Percentiles rank a stretch among this genome's conserved stretches.
These are phyloP conservation scores for Propithecus coquereli DNA, from an alignment of 2,113 vertebrate genomes.

Conservation along the genomic window DNA sequence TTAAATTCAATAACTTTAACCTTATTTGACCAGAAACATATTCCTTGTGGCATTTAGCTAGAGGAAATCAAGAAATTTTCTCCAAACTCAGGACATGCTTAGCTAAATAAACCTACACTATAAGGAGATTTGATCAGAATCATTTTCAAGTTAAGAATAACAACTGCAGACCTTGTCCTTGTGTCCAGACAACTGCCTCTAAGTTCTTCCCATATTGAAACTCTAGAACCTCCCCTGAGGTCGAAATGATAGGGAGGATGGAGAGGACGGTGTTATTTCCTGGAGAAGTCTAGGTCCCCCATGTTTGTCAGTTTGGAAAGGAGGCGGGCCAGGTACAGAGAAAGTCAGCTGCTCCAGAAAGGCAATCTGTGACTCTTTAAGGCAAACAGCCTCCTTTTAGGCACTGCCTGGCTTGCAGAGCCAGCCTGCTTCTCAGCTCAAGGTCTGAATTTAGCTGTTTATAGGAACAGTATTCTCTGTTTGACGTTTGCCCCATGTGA, in stretches of 20 bases:
- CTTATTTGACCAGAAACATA: not conserved
- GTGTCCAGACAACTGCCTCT: not conserved
- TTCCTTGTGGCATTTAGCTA: not conserved
- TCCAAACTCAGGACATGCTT: not conserved
- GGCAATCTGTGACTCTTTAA: not conserved
- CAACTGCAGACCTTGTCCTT: too few species aligned
- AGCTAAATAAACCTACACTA: not conserved
- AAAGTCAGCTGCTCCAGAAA: not conserved
- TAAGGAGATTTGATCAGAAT: not conserved
- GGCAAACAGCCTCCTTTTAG: not conserved
- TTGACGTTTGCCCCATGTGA: accelerated
- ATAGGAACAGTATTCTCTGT: not conserved
- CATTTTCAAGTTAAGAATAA: not conserved
- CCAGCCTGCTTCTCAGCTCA: not conserved
- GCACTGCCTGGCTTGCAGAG: not conserved
- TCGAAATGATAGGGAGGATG: too few species aligned
- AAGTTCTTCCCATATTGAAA: too few species aligned
- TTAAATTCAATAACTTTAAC: not conserved
- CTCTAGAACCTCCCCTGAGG: too few species aligned
- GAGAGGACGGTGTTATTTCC: not conserved
- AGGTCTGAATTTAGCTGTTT: not conserved
- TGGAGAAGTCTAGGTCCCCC: not conserved
- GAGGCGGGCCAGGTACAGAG: accelerated
- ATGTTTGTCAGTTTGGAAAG: not conserved
- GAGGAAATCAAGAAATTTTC: not conserved